Conservation (phyloP, 2,888 invertebrate species). For the Leuctra nigra region DNA sequence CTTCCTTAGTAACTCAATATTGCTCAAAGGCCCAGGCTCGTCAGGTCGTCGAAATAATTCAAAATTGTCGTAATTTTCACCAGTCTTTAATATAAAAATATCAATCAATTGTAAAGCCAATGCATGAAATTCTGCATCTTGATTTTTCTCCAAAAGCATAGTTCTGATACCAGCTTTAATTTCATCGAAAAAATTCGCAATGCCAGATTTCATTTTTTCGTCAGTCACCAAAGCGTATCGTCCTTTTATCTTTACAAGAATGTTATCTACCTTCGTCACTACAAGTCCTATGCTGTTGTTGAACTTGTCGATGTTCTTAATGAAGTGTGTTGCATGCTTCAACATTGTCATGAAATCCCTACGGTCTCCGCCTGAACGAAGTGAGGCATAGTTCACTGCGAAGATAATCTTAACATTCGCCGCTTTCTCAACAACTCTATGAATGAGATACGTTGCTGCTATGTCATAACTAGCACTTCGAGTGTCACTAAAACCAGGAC, state of each 20-base stretch:
- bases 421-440: conserved; percentile 32
- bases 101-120: too few relatives aligned
- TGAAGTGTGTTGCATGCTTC: conserved; percentile 17
- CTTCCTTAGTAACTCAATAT: background rate
- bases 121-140: too few relatives aligned
- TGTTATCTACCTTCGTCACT: conserved; percentile 28
- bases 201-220: too few relatives aligned
- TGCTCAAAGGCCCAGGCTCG: background rate
- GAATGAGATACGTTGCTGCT: conserved; percentile 34
- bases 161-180: too few relatives aligned
- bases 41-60: conserved; percentile 20
- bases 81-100: too few relatives aligned
- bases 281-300: conserved; percentile 22
- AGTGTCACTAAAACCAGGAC: conserved; percentile 28
- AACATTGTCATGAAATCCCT: conserved; percentile 23
- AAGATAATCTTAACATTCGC: conserved; percentile 33
- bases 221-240: too few relatives aligned
- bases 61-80: conserved; percentile 6
- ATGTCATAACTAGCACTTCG: conserved; percentile 32
- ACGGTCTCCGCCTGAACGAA: conserved; percentile 25
- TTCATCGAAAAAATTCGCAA: too few relatives aligned
- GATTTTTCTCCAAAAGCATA: too few relatives aligned
- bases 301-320: conserved; percentile 22
- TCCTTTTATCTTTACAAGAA: too few relatives aligned
- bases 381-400: conserved; percentile 32